These are phyloP conservation scores for Rhamphomyia laevipes DNA, from an alignment of 2,888 invertebrate species.

Conservation along the genomic window DNA sequence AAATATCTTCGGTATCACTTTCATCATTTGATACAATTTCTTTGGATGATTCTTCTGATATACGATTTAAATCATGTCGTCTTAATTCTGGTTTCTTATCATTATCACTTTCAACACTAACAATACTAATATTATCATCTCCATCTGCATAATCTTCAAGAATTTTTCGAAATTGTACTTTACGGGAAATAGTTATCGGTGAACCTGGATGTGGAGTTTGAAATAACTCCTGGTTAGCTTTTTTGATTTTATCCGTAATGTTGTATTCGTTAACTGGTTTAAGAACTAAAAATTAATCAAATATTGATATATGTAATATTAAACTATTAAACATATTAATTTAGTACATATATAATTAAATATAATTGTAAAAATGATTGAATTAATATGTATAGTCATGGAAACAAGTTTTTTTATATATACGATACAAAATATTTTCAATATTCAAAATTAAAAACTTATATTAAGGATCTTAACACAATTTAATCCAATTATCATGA, in stretches of 20 bases:
- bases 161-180: conserved; percentile 31
- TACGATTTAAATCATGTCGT: not conserved
- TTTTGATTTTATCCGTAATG: conserved; percentile 42
- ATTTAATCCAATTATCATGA: no score
- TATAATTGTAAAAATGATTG: no score
- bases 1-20: conserved; percentile 27
- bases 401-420: no score
- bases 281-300: conserved; percentile 27
- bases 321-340: no score
- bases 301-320: not conserved
- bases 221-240: conserved; percentile 42
- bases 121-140: conserved; percentile 4
- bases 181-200: conserved; percentile 1
- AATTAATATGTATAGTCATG: no score
- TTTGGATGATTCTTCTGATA: not conserved
- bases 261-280: conserved; percentile 43
- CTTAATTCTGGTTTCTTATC: not conserved
- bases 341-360: no score
- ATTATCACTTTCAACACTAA: not conserved
- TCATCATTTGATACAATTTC: conserved; percentile 13
- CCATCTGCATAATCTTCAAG: conserved; percentile 33
- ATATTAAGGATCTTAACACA: no score
- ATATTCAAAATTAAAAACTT: no score
- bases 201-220: conserved; percentile 15
- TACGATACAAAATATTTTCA: no score